Evolutionary conservation across 2,797 vertebrate genomes (phyloP).

Genomic region (Cuculus canorus): DNA sequence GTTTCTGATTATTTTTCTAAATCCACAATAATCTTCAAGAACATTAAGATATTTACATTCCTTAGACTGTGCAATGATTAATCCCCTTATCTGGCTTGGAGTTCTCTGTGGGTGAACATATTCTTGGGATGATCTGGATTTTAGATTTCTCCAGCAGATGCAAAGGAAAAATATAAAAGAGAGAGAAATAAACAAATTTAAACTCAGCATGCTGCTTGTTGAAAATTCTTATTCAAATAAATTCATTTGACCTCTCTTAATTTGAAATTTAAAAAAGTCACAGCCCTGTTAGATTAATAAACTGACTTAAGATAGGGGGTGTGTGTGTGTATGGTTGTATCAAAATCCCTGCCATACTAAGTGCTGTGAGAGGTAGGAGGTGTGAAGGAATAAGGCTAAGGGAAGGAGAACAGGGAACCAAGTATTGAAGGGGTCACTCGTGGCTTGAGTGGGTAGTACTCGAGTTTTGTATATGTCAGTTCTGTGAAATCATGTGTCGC

Average conservation of each 20-base stretch:
- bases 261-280: not conserved
- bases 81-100: constrained; percentile 70
- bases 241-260: constrained; percentile 23
- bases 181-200: constrained; percentile 60
- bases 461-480: not conserved
- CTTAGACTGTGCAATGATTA: constrained; percentile 71
- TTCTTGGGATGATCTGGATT: constrained; percentile 69
- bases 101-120: constrained; percentile 68
- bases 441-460: not conserved
- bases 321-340: not conserved
- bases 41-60: constrained; percentile 72
- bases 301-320: not conserved
- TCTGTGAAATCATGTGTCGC: not conserved
- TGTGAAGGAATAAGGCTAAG: not conserved
- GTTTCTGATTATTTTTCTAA: constrained; percentile 76
- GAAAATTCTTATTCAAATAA: constrained; percentile 47
- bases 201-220: constrained; percentile 4
- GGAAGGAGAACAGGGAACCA: not conserved
- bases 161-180: constrained; percentile 35
- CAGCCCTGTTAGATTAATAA: constrained; percentile 1
- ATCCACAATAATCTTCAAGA: constrained; percentile 76
- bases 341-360: not conserved
- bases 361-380: not conserved
- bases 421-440: not conserved
- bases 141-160: constrained; percentile 32